A percentile compares a stretch with the other conserved stretches of the same genome.
These are phyloP conservation scores for Eospalax fontanierii DNA, from an alignment of 2,797 vertebrate genomes.

Conservation along the genomic window DNA sequence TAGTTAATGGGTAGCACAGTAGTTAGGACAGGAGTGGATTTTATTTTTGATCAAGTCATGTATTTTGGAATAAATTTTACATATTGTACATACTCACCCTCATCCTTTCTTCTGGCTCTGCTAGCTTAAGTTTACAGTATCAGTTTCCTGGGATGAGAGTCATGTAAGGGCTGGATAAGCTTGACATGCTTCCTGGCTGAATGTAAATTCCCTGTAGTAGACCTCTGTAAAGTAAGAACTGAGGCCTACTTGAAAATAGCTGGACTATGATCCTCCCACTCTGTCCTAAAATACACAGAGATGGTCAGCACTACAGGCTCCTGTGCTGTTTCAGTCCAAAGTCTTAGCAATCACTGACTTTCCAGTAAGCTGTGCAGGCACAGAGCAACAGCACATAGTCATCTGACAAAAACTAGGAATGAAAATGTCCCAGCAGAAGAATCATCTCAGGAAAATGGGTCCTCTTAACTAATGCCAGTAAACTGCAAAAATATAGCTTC, in stretches of 20 bases:
- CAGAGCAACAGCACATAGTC: neutral
- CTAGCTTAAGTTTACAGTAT: neutral
- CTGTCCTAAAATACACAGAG: neutral
- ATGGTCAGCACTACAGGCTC: neutral
- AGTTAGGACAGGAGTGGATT: neutral
- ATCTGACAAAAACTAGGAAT: neutral
- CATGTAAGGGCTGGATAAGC: neutral
- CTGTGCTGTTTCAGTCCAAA: neutral
- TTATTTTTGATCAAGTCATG: neutral
- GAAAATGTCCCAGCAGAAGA: conserved; percentile 1
- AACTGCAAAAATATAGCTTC: neutral
- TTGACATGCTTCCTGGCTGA: neutral
- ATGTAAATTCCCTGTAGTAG: neutral
- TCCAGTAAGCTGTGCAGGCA: neutral
- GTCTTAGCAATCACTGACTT: neutral
- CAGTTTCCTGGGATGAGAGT: conserved; percentile 18
- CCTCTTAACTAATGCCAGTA: neutral
- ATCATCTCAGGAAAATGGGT: neutral
- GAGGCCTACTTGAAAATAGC: neutral
- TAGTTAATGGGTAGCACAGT: neutral
- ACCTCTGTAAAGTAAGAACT: neutral
- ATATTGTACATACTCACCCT: neutral
- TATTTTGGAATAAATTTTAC: neutral
- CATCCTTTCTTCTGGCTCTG: neutral
- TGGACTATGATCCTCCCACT: neutral